A percentile compares a stretch with the other conserved stretches of the same genome.
These are phyloP conservation scores for Drosophila pectinifera DNA, from an alignment of 1,140 invertebrate species.

Conservation along the genomic window DNA sequence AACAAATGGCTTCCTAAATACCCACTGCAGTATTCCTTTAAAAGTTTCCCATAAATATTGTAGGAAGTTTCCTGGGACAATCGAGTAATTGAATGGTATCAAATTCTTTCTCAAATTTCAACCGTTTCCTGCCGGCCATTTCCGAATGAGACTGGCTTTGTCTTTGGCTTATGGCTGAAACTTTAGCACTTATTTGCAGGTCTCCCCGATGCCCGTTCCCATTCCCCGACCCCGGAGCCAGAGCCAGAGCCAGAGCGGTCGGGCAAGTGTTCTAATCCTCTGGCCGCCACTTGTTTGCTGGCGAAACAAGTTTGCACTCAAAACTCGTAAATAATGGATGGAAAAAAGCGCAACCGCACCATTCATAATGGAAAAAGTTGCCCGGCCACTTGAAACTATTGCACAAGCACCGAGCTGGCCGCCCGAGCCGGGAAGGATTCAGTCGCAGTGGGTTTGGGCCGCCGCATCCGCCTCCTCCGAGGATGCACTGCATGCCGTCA, in stretches of 20 bases:
- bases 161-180: conserved; percentile 63
- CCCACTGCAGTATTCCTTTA: neutral
- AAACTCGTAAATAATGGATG: conserved; percentile 83
- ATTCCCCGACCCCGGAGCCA: neutral
- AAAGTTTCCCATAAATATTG: conserved; percentile 4
- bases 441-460: neutral
- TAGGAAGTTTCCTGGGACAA: neutral
- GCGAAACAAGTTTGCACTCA: conserved; percentile 79
- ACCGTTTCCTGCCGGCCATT: conserved; percentile 11
- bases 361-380: conserved; percentile 84
- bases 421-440: conserved; percentile 31
- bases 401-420: conserved; percentile 59
- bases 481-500: conserved; percentile 31
- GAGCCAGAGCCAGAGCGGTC: conserved; percentile 53
- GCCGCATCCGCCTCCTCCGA: conserved; percentile 1
- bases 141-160: conserved; percentile 60
- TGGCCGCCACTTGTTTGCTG: conserved; percentile 78
- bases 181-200: conserved; percentile 71
- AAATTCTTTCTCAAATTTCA: conserved; percentile 5
- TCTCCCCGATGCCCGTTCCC: conserved; percentile 5
- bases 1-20: neutral
- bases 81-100: conserved; percentile 10
- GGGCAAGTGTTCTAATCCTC: conserved; percentile 75
- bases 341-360: conserved; percentile 81
- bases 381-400: conserved; percentile 76